Evolutionary conservation across 2,797 vertebrate species (phyloP).

Genomic region (Urocyon cinereoargenteus): DNA sequence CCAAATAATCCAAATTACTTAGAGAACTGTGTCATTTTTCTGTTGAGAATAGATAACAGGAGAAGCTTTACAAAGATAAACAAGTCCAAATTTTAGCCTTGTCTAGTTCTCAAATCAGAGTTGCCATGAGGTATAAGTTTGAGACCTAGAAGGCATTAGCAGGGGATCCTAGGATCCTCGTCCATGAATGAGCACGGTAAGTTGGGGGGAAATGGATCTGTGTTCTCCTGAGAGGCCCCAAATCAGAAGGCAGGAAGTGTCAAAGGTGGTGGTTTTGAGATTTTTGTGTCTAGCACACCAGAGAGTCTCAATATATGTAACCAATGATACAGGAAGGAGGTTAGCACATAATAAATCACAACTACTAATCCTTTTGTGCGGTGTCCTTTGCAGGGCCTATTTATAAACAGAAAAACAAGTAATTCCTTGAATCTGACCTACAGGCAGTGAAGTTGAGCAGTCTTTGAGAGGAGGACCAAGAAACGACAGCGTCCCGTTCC

Average conservation of each 20-base stretch:
- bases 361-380: neutral
- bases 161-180: neutral
- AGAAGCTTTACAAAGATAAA: neutral
- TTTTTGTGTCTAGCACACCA: neutral
- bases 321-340: neutral
- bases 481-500: neutral
- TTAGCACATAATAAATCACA: neutral
- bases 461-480: neutral
- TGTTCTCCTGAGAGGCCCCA: neutral
- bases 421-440: constrained; percentile 23
- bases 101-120: neutral
- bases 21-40: constrained; percentile 22
- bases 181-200: neutral
- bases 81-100: neutral
- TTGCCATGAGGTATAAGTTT: neutral
- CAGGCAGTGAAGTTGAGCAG: neutral
- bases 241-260: neutral
- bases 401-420: constrained; percentile 52
- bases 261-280: neutral
- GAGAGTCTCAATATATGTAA: neutral
- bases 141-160: neutral
- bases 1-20: constrained; percentile 53
- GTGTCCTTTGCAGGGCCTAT: constrained; percentile 24
- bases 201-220: no score
- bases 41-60: neutral